phyloP scores from a whole-genome alignment of 2,888 invertebrate genomes.

The Acronicta leporina region DNA sequence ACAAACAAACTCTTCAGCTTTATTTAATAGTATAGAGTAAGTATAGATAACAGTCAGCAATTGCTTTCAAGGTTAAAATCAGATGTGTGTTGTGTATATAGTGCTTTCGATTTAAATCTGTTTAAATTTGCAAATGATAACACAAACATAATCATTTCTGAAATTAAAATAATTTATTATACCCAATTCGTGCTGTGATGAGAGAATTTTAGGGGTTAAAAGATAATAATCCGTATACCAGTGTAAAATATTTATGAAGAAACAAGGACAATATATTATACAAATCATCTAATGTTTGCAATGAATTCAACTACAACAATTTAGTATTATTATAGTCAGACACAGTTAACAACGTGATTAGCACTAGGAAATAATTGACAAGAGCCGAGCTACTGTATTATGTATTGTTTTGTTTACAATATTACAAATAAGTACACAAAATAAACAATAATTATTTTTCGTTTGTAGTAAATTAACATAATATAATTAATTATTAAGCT shows the following conservation, averaged over 20 bases:
- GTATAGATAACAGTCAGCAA: too few species aligned
- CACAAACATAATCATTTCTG: too few species aligned
- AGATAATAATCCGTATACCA: conserved; percentile 64
- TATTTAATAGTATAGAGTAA: too few species aligned
- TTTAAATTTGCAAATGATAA: too few species aligned
- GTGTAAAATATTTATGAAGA: conserved; percentile 89
- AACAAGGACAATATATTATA: conserved; percentile 87
- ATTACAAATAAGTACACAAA: conserved; percentile 56
- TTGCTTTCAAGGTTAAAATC: too few species aligned
- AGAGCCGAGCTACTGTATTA: conserved; percentile 66
- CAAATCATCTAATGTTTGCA: conserved; percentile 83
- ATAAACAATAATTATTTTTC: conserved; percentile 49
- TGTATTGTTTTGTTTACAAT: conserved; percentile 56
- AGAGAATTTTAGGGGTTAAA: conserved; percentile 37
- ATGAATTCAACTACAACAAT: conserved; percentile 85
- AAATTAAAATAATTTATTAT: too few species aligned
- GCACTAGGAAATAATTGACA: conserved; percentile 80
- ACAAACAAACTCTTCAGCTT: too few species aligned
- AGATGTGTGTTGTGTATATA: too few species aligned
- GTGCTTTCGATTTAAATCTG: too few species aligned
- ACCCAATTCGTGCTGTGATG: not conserved
- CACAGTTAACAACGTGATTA: conserved; percentile 75
- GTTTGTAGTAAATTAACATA: conserved; percentile 50
- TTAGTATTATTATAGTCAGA: conserved; percentile 74
- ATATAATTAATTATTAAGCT: conserved; percentile 58